Conservation (phyloP, 2,888 invertebrate genomes). For the Nephrotoma appendiculata region DNA sequence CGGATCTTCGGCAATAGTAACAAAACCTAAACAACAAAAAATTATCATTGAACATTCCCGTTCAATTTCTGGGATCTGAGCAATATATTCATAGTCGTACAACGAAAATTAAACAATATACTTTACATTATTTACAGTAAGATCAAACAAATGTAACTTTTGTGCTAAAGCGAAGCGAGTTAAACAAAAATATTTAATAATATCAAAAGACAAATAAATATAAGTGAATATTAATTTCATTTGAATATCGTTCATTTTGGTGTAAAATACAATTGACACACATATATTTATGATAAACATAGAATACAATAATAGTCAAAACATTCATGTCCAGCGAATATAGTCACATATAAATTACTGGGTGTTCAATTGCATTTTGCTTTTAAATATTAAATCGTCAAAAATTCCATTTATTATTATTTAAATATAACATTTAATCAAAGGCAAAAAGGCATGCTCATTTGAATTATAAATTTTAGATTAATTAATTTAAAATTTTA, state of each 20-base stretch:
- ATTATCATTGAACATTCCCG: not conserved
- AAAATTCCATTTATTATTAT: not conserved
- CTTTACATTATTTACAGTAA: not conserved
- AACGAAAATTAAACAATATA: not conserved
- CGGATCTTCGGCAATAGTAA: not conserved
- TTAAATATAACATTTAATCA: not conserved
- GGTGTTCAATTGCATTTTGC: not conserved
- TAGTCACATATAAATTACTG: not conserved
- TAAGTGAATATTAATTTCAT: not conserved
- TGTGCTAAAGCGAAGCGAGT: not conserved
- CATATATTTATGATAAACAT: not conserved
- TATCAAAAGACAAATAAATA: not conserved
- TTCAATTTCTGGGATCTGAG: not conserved
- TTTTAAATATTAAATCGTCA: not conserved
- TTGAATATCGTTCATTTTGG: not conserved
- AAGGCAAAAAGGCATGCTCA: not conserved
- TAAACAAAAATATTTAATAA: not conserved
- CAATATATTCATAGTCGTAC: not conserved
- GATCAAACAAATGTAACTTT: not conserved
- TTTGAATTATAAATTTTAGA: not conserved
- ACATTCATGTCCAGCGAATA: not conserved
- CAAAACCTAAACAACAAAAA: not conserved
- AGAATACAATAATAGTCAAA: not conserved
- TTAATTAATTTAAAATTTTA: not conserved
- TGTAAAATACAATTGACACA: not conserved